These are phyloP conservation scores for Ictalurus punctatus DNA, from an alignment of 2,113 vertebrate species.

Conservation along the genomic window DNA sequence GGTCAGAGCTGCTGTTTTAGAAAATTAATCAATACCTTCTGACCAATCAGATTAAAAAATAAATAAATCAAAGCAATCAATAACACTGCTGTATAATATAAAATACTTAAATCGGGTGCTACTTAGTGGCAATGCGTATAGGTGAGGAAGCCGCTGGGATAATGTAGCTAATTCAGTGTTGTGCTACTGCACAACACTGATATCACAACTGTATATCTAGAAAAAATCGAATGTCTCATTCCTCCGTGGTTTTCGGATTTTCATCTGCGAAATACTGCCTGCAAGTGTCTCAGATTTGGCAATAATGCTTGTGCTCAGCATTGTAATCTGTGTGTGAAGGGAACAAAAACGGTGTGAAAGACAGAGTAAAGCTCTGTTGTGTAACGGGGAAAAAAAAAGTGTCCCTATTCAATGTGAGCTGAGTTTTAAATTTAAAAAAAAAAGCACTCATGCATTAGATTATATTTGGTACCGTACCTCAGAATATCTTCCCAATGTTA, in stretches of 20 bases:
- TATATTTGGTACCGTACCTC: neutral
- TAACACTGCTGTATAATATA: neutral
- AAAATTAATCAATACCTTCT: neutral
- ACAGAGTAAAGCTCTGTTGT: neutral
- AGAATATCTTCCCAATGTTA: neutral
- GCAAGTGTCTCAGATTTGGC: conserved; percentile 2
- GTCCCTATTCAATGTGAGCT: neutral
- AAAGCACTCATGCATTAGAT: neutral
- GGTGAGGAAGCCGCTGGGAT: neutral
- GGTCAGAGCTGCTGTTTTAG: neutral
- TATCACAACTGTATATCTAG: neutral
- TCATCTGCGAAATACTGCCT: neutral
- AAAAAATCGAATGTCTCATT: neutral
- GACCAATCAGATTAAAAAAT: neutral
- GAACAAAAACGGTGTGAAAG: conserved; percentile 1
- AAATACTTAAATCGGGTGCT: no score
- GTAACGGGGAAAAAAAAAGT: neutral
- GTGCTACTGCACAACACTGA: neutral
- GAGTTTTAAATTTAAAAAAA: neutral
- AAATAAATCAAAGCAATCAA: no score
- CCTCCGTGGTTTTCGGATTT: neutral
- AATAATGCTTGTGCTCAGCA: neutral
- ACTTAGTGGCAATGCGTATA: neutral
- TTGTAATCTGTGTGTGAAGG: conserved; percentile 27
- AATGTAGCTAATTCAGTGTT: no score